Conservation (phyloP, 1,140 invertebrate genomes). For the Aphelinus atriplicis region DNA sequence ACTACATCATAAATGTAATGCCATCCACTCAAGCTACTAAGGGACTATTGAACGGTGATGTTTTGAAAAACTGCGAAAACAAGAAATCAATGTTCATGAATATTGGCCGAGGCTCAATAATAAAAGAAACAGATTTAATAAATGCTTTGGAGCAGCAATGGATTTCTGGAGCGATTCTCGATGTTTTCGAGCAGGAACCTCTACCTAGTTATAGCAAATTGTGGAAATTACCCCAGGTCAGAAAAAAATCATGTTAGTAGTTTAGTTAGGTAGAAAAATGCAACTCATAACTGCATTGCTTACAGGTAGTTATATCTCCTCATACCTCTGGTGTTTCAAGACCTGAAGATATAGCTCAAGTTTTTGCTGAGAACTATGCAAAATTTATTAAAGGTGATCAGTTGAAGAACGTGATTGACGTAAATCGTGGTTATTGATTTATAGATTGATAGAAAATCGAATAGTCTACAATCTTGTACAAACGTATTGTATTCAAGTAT, state of each 20-base stretch:
- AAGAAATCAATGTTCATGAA: slow-evolving; percentile 68
- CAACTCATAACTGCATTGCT: slow-evolving; percentile 32
- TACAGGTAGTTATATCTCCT: slow-evolving; percentile 68
- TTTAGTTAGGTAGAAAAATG: slow-evolving; percentile 8
- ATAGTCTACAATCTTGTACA: no score
- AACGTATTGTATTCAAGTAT: no score
- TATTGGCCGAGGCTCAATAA: slow-evolving; percentile 69
- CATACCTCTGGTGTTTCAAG: slow-evolving; percentile 66
- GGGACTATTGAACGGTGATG: slow-evolving; percentile 64
- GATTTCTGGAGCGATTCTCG: slow-evolving; percentile 70
- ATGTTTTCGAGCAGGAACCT: slow-evolving; percentile 71
- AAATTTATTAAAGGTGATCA: slow-evolving; percentile 48
- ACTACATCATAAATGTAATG: slow-evolving; percentile 70
- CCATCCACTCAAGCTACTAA: slow-evolving; percentile 67
- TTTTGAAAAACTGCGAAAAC: slow-evolving; percentile 61
- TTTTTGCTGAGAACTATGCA: slow-evolving; percentile 62
- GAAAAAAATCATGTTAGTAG: slow-evolving; percentile 15
- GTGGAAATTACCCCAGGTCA: slow-evolving; percentile 67
- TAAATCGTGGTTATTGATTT: slow-evolving; percentile 51
- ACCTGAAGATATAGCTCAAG: slow-evolving; percentile 58
- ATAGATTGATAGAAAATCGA: no score
- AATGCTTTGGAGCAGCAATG: slow-evolving; percentile 68
- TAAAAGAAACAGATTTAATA: slow-evolving; percentile 67
- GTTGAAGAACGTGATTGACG: slow-evolving; percentile 48
- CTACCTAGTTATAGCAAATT: slow-evolving; percentile 64